phyloP scores from a whole-genome alignment of 2,888 invertebrate species.

The Sabatieria punctata region DNA sequence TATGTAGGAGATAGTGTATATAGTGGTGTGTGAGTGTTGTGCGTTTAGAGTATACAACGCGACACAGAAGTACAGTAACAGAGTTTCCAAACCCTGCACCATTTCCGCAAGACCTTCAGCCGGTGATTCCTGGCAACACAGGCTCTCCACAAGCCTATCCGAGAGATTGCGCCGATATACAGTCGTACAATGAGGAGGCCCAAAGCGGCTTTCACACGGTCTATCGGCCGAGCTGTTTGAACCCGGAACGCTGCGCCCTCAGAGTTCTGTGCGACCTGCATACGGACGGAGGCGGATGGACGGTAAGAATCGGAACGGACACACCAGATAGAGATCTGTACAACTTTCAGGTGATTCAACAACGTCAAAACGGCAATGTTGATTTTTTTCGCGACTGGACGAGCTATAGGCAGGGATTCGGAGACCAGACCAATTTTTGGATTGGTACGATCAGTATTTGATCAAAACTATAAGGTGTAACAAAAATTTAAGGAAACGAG shows the following conservation, averaged over 20 bases:
- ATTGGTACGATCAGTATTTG: neutral
- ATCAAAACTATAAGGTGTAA: neutral
- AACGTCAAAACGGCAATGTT: neutral
- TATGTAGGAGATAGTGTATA: too few relatives aligned
- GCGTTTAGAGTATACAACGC: too few relatives aligned
- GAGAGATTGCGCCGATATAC: slow-evolving; percentile 1
- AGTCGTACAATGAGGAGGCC: neutral
- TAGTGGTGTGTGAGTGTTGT: too few relatives aligned
- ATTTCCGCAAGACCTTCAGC: too few relatives aligned
- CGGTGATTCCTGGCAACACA: too few relatives aligned
- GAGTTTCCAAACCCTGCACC: too few relatives aligned
- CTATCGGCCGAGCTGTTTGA: slow-evolving; percentile 2
- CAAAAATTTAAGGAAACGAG: neutral
- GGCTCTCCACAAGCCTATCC: neutral
- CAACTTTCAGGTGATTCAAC: slow-evolving; percentile 6
- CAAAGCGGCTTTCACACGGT: neutral
- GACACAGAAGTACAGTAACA: too few relatives aligned
- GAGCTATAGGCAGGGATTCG: slow-evolving; percentile 3
- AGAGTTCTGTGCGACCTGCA: neutral
- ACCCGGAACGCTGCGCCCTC: neutral
- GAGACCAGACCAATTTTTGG: slow-evolving; percentile 5
- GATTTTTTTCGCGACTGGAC: slow-evolving; percentile 1
- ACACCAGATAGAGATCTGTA: too few relatives aligned
- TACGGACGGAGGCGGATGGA: slow-evolving; percentile 6
- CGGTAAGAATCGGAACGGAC: too few relatives aligned